A percentile compares a stretch with the other conserved stretches of the same genome.
Conservation (phyloP, 2,797 vertebrate genomes). For the Nasua narica region DNA sequence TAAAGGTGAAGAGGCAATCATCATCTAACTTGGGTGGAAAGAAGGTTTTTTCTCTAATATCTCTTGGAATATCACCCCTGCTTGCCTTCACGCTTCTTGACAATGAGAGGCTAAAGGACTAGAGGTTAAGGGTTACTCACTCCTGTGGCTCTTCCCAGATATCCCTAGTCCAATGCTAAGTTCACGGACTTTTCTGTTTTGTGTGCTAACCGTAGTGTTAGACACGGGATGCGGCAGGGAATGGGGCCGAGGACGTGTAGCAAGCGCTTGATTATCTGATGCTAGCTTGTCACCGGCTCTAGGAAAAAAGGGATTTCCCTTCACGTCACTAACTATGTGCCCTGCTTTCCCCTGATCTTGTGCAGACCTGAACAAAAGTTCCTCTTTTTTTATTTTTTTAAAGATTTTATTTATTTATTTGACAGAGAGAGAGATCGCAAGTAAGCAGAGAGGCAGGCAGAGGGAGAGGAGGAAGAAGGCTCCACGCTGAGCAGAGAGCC, state of each 20-base stretch:
- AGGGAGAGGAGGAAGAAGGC: too few species aligned
- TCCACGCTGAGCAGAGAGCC: too few species aligned
- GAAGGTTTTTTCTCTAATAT: background rate
- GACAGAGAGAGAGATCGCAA: too few species aligned
- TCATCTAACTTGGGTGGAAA: too few species aligned
- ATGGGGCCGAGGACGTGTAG: rapidly evolving
- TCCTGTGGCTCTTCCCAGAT: background rate
- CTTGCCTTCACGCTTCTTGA: background rate
- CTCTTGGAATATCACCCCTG: background rate
- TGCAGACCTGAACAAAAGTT: background rate
- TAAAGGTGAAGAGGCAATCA: background rate
- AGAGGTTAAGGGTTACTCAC: background rate
- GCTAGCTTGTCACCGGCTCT: background rate
- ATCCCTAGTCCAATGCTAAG: background rate
- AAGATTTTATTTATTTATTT: too few species aligned
- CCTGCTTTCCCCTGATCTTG: background rate
- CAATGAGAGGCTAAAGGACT: background rate
- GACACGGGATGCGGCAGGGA: background rate
- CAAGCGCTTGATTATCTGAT: background rate
- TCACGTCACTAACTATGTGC: background rate
- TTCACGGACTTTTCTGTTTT: background rate
- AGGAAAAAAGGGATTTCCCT: background rate
- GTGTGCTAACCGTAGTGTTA: background rate
- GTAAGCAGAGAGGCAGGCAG: too few species aligned
- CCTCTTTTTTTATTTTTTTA: too few species aligned